A percentile compares a stretch with the other conserved stretches of the same genome.
Conservation (phyloP, 2,113 vertebrate species). For the Crotalus helleri region DNA sequence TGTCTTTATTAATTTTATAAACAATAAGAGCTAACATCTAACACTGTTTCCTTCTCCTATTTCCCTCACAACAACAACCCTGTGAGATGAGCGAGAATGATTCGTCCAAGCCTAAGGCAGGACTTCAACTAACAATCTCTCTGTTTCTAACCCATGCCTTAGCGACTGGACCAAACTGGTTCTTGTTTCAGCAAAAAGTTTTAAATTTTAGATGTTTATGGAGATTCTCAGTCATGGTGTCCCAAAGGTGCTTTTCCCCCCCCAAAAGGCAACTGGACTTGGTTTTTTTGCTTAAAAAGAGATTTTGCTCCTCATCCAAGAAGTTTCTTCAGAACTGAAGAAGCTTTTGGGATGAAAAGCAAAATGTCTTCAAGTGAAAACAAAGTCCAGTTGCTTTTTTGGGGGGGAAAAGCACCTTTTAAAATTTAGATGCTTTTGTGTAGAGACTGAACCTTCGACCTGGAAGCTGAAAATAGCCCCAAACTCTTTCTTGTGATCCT, state of each 20-base stretch:
- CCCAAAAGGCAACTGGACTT: too few species aligned
- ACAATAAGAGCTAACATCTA: neutral
- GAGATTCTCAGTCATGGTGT: neutral
- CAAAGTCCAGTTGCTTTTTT: neutral
- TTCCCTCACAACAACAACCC: neutral
- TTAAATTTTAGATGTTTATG: neutral
- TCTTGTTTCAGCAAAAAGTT: neutral
- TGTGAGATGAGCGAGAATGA: neutral
- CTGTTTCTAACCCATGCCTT: neutral
- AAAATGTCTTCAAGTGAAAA: neutral
- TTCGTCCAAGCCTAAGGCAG: neutral
- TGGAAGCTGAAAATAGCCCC: neutral
- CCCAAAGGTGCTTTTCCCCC: neutral
- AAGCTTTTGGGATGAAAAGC: neutral
- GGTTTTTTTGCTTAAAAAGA: too few species aligned
- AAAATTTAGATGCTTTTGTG: neutral
- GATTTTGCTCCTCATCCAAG: neutral
- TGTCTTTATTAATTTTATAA: neutral
- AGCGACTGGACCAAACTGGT: neutral
- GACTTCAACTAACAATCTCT: neutral
- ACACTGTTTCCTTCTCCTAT: neutral
- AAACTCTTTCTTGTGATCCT: neutral
- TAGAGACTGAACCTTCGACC: neutral
- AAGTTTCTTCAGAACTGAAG: neutral
- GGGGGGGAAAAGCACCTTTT: neutral